phyloP scores from a whole-genome alignment of 2,113 vertebrate genomes.

The Phalacrocorax carbo region DNA sequence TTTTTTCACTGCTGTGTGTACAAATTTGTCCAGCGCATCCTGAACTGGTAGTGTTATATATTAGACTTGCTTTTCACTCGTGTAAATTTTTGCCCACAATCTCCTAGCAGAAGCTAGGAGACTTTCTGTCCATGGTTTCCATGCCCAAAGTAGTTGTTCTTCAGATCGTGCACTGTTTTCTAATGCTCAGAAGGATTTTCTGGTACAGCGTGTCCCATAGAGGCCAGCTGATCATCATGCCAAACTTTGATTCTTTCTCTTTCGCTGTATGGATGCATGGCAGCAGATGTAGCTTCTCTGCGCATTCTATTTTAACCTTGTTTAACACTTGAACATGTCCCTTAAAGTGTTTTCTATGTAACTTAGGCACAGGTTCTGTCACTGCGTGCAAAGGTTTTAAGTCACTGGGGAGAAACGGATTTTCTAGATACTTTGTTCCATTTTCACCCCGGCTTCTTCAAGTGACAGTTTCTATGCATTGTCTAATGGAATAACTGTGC shows the following conservation, averaged over 20 bases:
- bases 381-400: background rate
- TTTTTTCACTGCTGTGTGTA: background rate
- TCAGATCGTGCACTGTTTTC: background rate
- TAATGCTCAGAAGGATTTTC: background rate
- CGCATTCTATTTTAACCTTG: background rate
- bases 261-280: background rate
- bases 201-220: background rate
- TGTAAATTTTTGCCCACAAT: background rate
- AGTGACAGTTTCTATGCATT: background rate
- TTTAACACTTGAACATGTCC: background rate
- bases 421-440: background rate
- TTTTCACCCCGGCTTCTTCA: background rate
- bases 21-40: background rate
- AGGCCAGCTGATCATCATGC: background rate
- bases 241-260: background rate
- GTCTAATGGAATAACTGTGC: background rate
- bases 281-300: background rate
- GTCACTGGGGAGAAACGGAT: too few species aligned
- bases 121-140: background rate
- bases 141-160: background rate
- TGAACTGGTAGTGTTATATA: background rate
- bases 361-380: background rate
- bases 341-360: background rate
- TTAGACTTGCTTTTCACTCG: background rate
- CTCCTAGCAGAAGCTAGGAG: background rate